A percentile compares a stretch with the other conserved stretches of the same genome.
These are phyloP conservation scores for Urocynchramus pylzowi DNA, from an alignment of 2,113 vertebrate genomes.

Conservation along the genomic window DNA sequence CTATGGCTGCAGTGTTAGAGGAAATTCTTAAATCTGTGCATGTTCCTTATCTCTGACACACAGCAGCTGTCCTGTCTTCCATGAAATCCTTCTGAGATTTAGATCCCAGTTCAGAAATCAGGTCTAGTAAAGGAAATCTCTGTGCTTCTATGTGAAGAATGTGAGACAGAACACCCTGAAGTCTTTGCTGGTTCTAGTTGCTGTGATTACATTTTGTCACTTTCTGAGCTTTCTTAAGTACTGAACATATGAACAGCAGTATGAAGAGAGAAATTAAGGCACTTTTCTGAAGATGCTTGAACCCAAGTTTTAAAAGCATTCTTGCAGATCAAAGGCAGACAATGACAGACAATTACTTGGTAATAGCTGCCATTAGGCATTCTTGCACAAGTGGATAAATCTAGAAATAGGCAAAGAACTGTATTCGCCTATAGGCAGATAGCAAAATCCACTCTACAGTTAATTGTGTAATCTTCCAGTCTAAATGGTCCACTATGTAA, in stretches of 20 bases:
- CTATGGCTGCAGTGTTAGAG: not conserved
- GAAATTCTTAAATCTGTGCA: not conserved
- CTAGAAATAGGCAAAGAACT: not conserved
- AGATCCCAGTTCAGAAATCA: not conserved
- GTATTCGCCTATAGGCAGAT: not conserved
- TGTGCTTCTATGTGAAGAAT: not conserved
- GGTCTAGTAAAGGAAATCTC: not conserved
- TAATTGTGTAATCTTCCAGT: not conserved
- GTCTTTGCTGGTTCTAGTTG: not conserved
- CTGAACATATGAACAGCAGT: not conserved
- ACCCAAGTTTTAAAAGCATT: not conserved
- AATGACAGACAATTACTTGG: not conserved
- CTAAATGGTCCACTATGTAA: not conserved
- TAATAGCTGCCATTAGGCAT: not conserved
- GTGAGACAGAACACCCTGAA: not conserved
- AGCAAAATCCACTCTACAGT: not conserved
- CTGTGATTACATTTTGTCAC: not conserved
- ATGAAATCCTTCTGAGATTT: not conserved
- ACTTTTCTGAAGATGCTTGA: not conserved
- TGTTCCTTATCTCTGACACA: not conserved
- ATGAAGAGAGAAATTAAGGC: not conserved
- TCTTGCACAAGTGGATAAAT: not conserved
- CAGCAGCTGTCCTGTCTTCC: not conserved
- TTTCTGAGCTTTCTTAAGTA: not conserved
- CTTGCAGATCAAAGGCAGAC: not conserved